These are phyloP conservation scores for Psittacula derbiana DNA, from an alignment of 2,797 vertebrate genomes.

Conservation along the genomic window DNA sequence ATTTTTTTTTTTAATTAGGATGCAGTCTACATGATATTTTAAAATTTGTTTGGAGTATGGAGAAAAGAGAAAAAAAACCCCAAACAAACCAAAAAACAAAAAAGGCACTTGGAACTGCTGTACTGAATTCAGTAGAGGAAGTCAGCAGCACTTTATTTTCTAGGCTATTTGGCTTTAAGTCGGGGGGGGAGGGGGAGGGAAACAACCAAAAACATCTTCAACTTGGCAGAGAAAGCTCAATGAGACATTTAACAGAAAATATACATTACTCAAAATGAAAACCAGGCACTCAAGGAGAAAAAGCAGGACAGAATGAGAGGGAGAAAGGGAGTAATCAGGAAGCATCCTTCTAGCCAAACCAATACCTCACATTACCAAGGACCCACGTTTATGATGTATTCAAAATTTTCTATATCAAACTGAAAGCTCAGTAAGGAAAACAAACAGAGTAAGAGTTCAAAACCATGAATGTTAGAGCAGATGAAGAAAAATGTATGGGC, in stretches of 20 bases:
- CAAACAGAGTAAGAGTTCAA: background rate
- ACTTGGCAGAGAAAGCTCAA: background rate
- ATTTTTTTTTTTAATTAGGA: background rate
- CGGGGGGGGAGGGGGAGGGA: background rate
- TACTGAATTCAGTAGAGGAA: background rate
- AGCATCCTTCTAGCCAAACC: background rate
- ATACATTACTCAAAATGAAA: slow-evolving; percentile 51
- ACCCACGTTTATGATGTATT: background rate
- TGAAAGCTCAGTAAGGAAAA: background rate
- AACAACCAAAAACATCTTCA: slow-evolving; percentile 14
- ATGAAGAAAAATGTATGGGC: background rate
- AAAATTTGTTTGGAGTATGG: background rate
- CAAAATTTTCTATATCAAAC: background rate
- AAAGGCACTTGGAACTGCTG: background rate
- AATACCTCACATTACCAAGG: background rate
- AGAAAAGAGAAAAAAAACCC: background rate
- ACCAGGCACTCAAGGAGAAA: background rate
- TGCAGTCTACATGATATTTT: background rate
- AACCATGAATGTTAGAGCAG: background rate
- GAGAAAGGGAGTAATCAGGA: background rate
- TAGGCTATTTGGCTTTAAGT: background rate
- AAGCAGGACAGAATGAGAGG: background rate
- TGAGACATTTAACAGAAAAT: slow-evolving; percentile 61
- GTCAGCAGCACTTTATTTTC: background rate
- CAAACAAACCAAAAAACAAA: background rate